phyloP scores from a whole-genome alignment of 2,113 vertebrate genomes.

The Heptranchias perlo region DNA sequence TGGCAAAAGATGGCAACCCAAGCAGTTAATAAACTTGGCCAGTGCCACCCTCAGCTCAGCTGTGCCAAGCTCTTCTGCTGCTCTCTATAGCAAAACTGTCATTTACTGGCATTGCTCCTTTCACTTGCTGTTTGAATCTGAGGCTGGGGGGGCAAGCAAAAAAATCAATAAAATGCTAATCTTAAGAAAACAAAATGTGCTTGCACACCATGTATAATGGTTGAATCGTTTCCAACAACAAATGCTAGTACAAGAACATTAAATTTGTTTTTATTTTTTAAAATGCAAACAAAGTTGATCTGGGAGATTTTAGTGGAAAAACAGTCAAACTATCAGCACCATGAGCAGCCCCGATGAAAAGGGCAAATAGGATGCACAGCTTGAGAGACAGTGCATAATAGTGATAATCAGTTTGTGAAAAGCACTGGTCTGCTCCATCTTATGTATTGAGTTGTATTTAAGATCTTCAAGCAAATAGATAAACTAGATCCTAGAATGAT shows the following conservation, averaged over 20 bases:
- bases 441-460: background rate
- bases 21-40: background rate
- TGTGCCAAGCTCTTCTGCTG: background rate
- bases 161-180: background rate
- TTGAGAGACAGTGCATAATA: background rate
- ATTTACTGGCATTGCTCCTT: background rate
- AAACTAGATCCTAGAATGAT: background rate
- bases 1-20: background rate
- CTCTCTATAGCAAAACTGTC: background rate
- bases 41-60: background rate
- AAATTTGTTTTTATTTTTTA: background rate
- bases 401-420: background rate
- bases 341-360: background rate
- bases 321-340: background rate
- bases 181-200: too few species aligned
- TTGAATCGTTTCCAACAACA: too few species aligned
- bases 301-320: background rate
- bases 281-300: background rate
- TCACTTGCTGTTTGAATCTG: background rate
- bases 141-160: background rate
- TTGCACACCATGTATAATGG: too few species aligned
- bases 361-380: background rate
- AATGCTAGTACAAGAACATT: too few species aligned
- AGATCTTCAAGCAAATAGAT: background rate
- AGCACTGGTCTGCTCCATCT: background rate